A percentile compares a stretch with the other conserved stretches of the same genome.
phyloP scores from a whole-genome alignment of 2,888 invertebrate genomes.

The Drosophila melanosoma region DNA sequence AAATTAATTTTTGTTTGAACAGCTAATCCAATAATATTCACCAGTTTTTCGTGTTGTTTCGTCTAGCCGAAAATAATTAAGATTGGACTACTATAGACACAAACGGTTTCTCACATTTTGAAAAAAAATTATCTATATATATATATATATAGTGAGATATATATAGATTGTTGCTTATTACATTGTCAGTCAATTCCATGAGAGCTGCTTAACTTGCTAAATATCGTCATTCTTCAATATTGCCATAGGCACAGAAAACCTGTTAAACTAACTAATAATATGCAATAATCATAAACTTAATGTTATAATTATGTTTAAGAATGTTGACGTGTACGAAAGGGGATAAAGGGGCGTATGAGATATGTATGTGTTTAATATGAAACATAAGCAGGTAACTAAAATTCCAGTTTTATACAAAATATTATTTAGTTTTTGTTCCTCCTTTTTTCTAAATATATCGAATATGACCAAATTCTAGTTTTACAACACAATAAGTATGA shows the following conservation, averaged over 20 bases:
- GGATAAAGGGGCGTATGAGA: background rate
- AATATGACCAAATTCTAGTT: background rate
- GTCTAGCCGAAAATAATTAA: background rate
- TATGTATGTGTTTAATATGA: background rate
- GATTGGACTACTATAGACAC: background rate
- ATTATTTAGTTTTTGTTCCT: background rate
- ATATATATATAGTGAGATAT: background rate
- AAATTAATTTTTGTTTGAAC: background rate
- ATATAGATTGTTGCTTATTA: background rate
- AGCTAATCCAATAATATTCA: background rate
- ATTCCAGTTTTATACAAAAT: slow-evolving; percentile 43
- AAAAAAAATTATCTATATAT: background rate
- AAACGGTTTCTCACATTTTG: background rate
- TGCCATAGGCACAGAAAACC: background rate
- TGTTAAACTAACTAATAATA: background rate
- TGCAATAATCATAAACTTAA: background rate
- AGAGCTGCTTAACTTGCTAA: slow-evolving; percentile 12
- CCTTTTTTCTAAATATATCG: background rate
- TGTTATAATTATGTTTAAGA: background rate
- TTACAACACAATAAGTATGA: background rate
- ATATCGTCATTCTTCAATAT: slow-evolving; percentile 4
- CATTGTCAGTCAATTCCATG: background rate
- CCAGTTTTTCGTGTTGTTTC: background rate
- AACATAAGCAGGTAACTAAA: slow-evolving; percentile 48
- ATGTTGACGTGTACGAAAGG: background rate